These are phyloP conservation scores for Apotomis turbidana DNA, from an alignment of 2,888 invertebrate species.

Conservation along the genomic window DNA sequence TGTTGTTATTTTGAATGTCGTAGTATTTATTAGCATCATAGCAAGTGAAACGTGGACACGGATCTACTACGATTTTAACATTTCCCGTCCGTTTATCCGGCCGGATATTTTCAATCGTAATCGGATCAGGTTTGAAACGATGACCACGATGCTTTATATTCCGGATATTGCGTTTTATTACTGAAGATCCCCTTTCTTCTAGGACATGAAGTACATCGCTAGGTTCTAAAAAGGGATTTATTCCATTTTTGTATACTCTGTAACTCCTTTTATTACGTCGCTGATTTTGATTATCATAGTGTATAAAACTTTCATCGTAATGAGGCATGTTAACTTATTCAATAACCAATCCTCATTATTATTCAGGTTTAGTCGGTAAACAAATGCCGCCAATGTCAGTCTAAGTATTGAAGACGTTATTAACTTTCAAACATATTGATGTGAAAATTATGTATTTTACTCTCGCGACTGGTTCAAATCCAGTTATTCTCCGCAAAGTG, in stretches of 20 bases:
- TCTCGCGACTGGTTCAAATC: conserved; percentile 48
- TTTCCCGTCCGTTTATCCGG: conserved; percentile 49
- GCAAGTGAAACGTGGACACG: conserved; percentile 70
- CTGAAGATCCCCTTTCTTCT: conserved; percentile 72
- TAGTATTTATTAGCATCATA: conserved; percentile 71
- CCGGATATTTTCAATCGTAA: conserved; percentile 49
- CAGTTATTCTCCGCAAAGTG: conserved; percentile 47
- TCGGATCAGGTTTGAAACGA: conserved; percentile 61
- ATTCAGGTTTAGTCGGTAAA: conserved; percentile 13
- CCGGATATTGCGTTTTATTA: conserved; percentile 74
- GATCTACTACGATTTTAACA: conserved; percentile 52
- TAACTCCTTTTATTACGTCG: conserved; percentile 80
- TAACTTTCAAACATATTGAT: conserved; percentile 39
- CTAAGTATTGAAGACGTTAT: conserved; percentile 12
- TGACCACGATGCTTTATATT: conserved; percentile 72
- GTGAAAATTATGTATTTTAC: conserved; percentile 40
- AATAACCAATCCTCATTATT: conserved; percentile 44
- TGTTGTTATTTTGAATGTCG: conserved; percentile 73
- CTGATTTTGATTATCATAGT: conserved; percentile 78
- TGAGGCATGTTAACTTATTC: conserved; percentile 71
- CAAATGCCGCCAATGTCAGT: conserved; percentile 11
- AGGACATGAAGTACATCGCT: conserved; percentile 67
- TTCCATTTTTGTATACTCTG: conserved; percentile 78
- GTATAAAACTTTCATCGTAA: conserved; percentile 81
- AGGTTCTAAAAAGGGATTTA: conserved; percentile 66